phyloP scores from a whole-genome alignment of 2,797 vertebrate genomes.

The Cheirogaleus major region DNA sequence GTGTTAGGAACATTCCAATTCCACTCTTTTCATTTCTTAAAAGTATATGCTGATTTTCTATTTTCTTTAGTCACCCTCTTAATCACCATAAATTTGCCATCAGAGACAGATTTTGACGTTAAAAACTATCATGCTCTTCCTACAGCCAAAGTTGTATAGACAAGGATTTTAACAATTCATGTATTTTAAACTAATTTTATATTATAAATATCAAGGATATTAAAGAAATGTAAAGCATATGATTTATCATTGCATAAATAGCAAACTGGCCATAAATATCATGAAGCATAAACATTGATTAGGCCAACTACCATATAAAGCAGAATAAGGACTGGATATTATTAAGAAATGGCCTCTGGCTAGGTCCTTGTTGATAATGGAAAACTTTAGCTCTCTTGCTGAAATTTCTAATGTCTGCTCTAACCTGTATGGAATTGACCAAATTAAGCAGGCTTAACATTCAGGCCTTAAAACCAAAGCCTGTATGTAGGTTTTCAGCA shows the following conservation, averaged over 20 bases:
- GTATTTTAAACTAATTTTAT: constrained; percentile 5
- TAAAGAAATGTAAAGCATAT: neutral
- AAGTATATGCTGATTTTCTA: neutral
- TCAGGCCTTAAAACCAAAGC: neutral
- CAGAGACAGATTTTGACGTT: neutral
- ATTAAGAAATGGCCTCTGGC: neutral
- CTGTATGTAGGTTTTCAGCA: neutral
- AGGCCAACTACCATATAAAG: neutral
- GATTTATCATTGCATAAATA: neutral
- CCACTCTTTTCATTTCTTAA: neutral
- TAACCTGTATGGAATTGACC: neutral
- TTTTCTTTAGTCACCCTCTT: neutral
- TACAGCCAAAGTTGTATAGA: neutral
- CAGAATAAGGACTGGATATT: neutral
- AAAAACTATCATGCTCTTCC: neutral
- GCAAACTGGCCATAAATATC: neutral
- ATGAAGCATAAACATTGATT: neutral
- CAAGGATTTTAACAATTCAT: neutral
- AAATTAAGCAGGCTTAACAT: neutral
- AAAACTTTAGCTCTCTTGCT: neutral
- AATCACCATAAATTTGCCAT: neutral
- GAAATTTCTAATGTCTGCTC: neutral
- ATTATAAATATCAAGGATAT: neutral
- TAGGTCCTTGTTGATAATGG: neutral
- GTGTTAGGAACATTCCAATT: neutral